Conservation (phyloP, 1,140 invertebrate genomes). For the Eumeta japonica region DNA sequence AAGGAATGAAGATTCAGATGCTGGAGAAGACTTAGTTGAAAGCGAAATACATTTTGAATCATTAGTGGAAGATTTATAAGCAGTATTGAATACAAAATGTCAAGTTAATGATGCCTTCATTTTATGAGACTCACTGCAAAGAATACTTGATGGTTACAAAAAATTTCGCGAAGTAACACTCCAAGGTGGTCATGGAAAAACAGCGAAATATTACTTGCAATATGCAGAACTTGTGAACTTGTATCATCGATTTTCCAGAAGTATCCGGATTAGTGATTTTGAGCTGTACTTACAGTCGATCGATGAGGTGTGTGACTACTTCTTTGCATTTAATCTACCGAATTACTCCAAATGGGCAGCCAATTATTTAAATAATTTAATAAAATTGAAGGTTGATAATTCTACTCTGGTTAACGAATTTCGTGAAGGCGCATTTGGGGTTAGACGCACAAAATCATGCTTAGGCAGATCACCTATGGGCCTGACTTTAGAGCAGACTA, state of each 20-base stretch:
- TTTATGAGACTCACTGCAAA: no score
- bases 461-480: constrained; percentile 9
- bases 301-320: constrained; percentile 19
- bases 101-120: no score
- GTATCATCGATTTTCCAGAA: constrained; percentile 18
- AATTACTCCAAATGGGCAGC: constrained; percentile 28
- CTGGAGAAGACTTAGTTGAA: no score
- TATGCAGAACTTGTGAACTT: constrained; percentile 19
- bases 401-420: constrained; percentile 13
- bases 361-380: constrained; percentile 16
- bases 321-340: constrained; percentile 27
- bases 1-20: no score
- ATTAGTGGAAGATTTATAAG: no score
- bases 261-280: constrained; percentile 20
- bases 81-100: constrained; percentile 9
- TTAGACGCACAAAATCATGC: constrained; percentile 11
- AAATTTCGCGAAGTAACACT: constrained; percentile 11
- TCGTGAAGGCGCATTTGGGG: constrained; percentile 16
- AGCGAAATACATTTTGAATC: no score
- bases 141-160: constrained; percentile 8
- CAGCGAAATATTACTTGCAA: constrained; percentile 22
- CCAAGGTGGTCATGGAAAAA: constrained; percentile 23
- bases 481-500: constrained; percentile 23
- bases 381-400: constrained; percentile 14
- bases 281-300: constrained; percentile 19